A percentile compares a stretch with the other conserved stretches of the same genome.
These are phyloP conservation scores for Anabas testudineus DNA, from an alignment of 2,797 vertebrate species.

Conservation along the genomic window DNA sequence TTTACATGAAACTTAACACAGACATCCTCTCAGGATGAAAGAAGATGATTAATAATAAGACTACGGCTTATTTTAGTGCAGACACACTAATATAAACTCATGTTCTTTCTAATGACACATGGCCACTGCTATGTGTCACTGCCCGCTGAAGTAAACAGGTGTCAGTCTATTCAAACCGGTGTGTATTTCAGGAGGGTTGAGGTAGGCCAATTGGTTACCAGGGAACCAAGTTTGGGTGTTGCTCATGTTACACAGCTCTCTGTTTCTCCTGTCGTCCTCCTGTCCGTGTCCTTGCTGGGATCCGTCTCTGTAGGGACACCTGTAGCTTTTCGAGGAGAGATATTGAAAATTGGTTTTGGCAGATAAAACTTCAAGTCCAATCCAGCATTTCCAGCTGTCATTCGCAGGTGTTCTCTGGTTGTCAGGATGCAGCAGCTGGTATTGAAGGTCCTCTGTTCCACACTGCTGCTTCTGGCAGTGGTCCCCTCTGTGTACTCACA, in stretches of 20 bases:
- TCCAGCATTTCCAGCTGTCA: constrained; percentile 20
- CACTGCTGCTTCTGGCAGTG: constrained; percentile 66
- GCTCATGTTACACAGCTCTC: constrained; percentile 75
- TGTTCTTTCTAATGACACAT: background rate
- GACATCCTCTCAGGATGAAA: background rate
- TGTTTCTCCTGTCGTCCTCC: constrained; percentile 54
- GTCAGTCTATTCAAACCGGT: constrained; percentile 59
- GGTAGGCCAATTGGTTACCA: constrained; percentile 67
- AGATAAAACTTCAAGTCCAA: background rate
- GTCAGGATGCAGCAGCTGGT: constrained; percentile 69
- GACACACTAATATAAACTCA: background rate
- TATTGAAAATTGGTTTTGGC: constrained; percentile 4
- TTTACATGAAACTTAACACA: too few relatives aligned
- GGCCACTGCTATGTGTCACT: background rate
- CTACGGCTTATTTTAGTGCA: too few relatives aligned
- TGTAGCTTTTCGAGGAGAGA: background rate
- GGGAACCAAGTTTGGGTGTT: constrained; percentile 69
- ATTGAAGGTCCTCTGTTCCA: constrained; percentile 53
- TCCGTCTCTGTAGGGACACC: constrained; percentile 19
- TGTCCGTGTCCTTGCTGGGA: constrained; percentile 24
- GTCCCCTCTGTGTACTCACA: constrained; percentile 54
- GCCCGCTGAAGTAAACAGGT: constrained; percentile 50
- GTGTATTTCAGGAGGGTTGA: constrained; percentile 70
- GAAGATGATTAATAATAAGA: too few relatives aligned
- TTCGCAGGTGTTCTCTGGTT: constrained; percentile 19